Base-by-base conservation (phyloP, 2,113 vertebrate genomes). In the Heteronetta atricapilla region DNA sequence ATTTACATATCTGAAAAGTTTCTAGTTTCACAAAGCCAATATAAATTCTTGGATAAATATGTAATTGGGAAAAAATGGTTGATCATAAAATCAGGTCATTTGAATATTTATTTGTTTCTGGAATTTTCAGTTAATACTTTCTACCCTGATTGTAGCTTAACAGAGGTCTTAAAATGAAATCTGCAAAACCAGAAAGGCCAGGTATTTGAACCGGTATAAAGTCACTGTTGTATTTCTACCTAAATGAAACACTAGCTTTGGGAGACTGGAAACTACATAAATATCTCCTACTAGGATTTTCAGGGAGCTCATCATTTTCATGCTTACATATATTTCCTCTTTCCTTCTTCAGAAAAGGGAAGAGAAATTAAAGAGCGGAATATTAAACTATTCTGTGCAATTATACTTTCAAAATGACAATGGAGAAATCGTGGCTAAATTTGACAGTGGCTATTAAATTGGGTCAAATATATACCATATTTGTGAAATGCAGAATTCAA, bases 1-100 rank as follows among this genome's bases (percentile, higher is more conserved):
- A 79, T 90, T 83, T 94, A 88, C 81, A 89, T 95, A 93, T 95
- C 86, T 95, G 77, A 96, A 94, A 89, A 91, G 59, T 94, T 96
- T 94, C 14, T 62, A 68, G 91, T 95, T 91, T 95, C 83, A 48
- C 82, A 91, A 91, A 94, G 89, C 68, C 79, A 83, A 90, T 75
- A 93, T 67, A 93, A 93, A 96, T 97, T 97, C 94, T 86, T 96
- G 60, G 77, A 90, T 85, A 93, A 86, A 94, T 79, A 40, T 53
- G 85, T 88, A 94, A 96, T 76, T 88, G 66, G 31, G 25, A 95
- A 95, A 90, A 38, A 64, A 4, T 9, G 16, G 67, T 31, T 87
- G 87, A 82, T 95, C 64, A 60, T 90, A 88, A 89, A 81, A 88
- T 83, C 68, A 59, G 74, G 38, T 29, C 73, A 90, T 64, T 69